These are phyloP conservation scores for Aurelia sp. DNA, from an alignment of 30 jellyfish, hydroid and myxozoan species.

Conservation along the genomic window DNA sequence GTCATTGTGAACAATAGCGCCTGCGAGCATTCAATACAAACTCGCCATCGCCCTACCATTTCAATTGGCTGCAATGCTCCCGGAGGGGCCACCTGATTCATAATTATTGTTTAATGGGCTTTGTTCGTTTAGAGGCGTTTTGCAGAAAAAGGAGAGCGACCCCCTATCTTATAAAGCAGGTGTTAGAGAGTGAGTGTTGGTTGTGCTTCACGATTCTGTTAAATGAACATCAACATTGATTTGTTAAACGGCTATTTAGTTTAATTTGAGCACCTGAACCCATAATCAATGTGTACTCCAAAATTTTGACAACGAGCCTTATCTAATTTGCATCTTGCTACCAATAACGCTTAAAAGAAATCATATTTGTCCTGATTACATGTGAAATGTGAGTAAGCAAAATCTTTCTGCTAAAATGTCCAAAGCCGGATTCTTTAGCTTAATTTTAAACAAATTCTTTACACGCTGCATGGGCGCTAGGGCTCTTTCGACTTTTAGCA, in stretches of 20 bases:
- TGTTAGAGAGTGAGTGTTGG: conserved; percentile 44
- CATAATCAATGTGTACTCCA: conserved; percentile 57
- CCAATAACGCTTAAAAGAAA: conserved; percentile 33
- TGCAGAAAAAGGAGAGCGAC: conserved; percentile 50
- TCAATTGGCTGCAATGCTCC: conserved; percentile 58
- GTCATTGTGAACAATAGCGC: conserved; percentile 39
- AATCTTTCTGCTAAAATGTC: conserved; percentile 17
- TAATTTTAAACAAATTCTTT: not conserved
- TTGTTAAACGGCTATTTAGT: conserved; percentile 63
- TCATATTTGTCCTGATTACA: conserved; percentile 25
- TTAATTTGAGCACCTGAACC: conserved; percentile 63
- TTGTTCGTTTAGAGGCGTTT: conserved; percentile 70
- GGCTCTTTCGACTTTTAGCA: not conserved
- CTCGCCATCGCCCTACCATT: conserved; percentile 28
- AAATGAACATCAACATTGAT: conserved; percentile 78
- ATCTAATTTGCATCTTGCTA: conserved; percentile 52
- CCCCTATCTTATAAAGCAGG: conserved; percentile 73
- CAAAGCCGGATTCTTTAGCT: not conserved
- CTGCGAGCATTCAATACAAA: conserved; percentile 46
- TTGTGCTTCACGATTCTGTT: conserved; percentile 59
- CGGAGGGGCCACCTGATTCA: conserved; percentile 86
- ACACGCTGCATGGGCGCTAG: not conserved
- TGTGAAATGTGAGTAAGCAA: conserved; percentile 31
- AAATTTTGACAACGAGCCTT: conserved; percentile 8
- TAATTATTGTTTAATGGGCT: conserved; percentile 62